These are phyloP conservation scores for Dallia pectoralis DNA, from an alignment of 2,797 vertebrate genomes.

Conservation along the genomic window DNA sequence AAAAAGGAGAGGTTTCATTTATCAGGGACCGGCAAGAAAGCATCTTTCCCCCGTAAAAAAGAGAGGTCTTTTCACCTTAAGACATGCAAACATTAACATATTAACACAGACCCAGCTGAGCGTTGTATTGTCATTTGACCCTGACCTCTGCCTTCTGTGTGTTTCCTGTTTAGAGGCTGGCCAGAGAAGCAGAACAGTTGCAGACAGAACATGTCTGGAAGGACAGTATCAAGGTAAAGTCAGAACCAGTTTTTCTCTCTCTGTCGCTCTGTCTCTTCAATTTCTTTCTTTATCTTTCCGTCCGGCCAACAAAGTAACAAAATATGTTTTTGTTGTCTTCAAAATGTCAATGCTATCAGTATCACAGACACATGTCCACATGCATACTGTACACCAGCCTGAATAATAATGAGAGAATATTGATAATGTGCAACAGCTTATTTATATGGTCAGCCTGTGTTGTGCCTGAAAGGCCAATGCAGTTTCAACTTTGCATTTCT, in stretches of 20 bases:
- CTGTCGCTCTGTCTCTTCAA: background rate
- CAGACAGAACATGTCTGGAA: constrained; percentile 93
- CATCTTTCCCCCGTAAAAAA: background rate
- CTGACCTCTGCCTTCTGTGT: constrained; percentile 49
- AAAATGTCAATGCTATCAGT: background rate
- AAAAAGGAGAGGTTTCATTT: no score
- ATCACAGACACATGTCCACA: constrained; percentile 21
- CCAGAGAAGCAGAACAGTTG: constrained; percentile 88
- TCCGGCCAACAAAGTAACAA: background rate
- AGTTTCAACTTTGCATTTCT: constrained; percentile 46
- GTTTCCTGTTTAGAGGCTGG: constrained; percentile 81
- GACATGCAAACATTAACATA: constrained; percentile 3
- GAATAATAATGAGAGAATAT: background rate
- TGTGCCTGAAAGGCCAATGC: constrained; percentile 38
- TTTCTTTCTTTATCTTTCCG: background rate
- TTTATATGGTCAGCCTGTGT: constrained; percentile 9
- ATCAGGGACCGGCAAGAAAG: no score
- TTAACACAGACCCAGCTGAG: constrained; percentile 12
- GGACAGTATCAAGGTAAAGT: constrained; percentile 92
- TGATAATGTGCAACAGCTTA: background rate
- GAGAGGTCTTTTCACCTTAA: background rate
- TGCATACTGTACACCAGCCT: constrained; percentile 6
- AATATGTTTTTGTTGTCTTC: background rate
- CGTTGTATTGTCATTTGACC: constrained; percentile 37
- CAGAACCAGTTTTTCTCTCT: constrained; percentile 27